Conservation (phyloP, 2,113 vertebrate genomes). For the Ageneiosus marmoratus region DNA sequence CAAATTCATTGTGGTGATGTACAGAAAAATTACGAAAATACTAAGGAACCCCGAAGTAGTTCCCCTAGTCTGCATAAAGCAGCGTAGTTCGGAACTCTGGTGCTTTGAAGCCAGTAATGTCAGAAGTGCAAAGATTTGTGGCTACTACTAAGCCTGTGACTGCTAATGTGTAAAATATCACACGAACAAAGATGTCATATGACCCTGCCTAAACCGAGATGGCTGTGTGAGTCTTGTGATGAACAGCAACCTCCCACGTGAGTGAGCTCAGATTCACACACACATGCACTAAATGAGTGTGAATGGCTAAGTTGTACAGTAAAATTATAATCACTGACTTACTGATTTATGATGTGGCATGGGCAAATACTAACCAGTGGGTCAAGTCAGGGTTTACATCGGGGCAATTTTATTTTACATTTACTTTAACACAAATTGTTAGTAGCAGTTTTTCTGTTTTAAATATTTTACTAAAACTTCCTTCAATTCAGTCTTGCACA, state of each 20-base stretch:
- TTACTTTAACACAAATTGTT: not conserved
- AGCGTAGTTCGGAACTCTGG: not conserved
- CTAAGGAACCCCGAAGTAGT: not conserved
- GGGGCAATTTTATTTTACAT: not conserved
- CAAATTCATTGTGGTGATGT: no score
- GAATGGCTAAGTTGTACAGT: no score
- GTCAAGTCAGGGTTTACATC: not conserved
- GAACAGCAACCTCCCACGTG: conserved; percentile 52
- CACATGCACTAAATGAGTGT: not conserved
- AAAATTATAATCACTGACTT: no score
- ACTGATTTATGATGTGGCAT: not conserved
- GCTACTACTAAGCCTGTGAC: not conserved
- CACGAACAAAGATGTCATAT: conserved; percentile 69
- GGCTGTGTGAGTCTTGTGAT: conserved; percentile 68
- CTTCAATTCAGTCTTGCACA: not conserved
- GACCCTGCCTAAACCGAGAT: conserved; percentile 66
- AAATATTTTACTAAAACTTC: not conserved
- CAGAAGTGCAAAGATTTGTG: not conserved
- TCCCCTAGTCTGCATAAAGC: not conserved
- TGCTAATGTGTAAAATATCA: conserved; percentile 45
- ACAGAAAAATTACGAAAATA: no score
- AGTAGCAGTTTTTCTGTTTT: not conserved
- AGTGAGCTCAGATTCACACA: conserved; percentile 1
- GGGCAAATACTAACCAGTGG: not conserved
- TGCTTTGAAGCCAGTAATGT: not conserved